Evolutionary conservation across 2,113 vertebrate genomes (phyloP).

Genomic region (Ibidorhyncha struthersii): DNA sequence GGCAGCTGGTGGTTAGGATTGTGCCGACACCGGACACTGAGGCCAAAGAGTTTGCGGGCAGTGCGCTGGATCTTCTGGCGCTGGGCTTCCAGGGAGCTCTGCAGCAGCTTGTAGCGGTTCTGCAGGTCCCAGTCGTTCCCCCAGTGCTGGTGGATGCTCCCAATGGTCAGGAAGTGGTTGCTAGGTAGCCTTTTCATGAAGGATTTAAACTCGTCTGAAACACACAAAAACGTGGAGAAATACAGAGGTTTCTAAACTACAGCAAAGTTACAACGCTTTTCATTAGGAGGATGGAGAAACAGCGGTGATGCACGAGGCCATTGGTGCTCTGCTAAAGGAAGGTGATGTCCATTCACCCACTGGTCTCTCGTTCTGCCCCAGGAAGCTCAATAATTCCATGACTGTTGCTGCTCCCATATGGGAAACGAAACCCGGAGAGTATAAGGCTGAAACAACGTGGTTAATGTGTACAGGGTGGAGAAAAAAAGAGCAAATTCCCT

Average conservation of each 20-base stretch:
- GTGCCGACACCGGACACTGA: slow-evolving; percentile 96
- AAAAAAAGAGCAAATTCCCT: not conserved
- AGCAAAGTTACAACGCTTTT: not conserved
- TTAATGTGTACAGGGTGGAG: not conserved
- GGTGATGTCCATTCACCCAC: not conserved
- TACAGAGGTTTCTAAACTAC: not conserved
- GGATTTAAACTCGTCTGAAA: slow-evolving; percentile 96
- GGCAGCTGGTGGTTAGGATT: slow-evolving; percentile 99
- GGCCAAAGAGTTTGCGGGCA: slow-evolving; percentile 95
- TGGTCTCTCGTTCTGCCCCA: not conserved
- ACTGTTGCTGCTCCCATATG: not conserved
- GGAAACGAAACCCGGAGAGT: not conserved
- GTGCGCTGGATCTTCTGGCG: slow-evolving; percentile 94
- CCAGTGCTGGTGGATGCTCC: slow-evolving; percentile 98
- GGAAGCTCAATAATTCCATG: not conserved
- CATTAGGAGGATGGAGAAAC: not conserved
- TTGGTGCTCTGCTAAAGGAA: not conserved
- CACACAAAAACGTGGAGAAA: not conserved
- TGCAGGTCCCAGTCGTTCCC: slow-evolving; percentile 99
- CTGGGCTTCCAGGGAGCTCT: slow-evolving; percentile 91
- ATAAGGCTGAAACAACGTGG: not conserved
- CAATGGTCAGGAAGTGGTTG: slow-evolving; percentile 96
- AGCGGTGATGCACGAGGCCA: not conserved
- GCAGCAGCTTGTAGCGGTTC: slow-evolving; percentile 94
- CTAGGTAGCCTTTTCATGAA: slow-evolving; percentile 96